Conservation (phyloP, 2,888 invertebrate genomes). For the Leptodirus hochenwartii region DNA sequence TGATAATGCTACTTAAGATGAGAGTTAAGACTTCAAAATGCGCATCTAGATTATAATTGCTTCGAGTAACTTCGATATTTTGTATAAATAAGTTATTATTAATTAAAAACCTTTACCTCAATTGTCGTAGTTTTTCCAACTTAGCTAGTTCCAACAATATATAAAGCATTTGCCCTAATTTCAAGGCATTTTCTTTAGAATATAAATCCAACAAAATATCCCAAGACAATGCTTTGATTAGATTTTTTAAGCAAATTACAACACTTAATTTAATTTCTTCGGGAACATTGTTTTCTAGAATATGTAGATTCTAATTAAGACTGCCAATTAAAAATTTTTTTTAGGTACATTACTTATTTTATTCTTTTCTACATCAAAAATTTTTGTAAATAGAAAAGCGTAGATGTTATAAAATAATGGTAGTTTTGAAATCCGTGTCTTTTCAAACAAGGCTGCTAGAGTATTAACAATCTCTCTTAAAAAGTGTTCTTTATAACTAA, state of each 20-base stretch:
- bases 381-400: slow-evolving; percentile 2
- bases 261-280: slow-evolving; percentile 46
- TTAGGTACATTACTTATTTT: neutral
- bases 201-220: slow-evolving; percentile 37
- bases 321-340: slow-evolving; percentile 2
- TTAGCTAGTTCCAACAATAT: slow-evolving; percentile 45
- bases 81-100: slow-evolving; percentile 1
- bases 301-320: neutral
- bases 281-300: slow-evolving; percentile 33
- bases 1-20: neutral
- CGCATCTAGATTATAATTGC: too few species aligned
- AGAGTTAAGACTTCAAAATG: too few species aligned
- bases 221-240: slow-evolving; percentile 31
- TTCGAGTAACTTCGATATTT: too few species aligned
- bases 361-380: slow-evolving; percentile 3
- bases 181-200: slow-evolving; percentile 33
- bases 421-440: too few species aligned
- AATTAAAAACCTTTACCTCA: slow-evolving; percentile 33
- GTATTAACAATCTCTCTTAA: too few species aligned
- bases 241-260: slow-evolving; percentile 31
- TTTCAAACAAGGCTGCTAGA: too few species aligned
- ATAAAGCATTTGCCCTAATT: slow-evolving; percentile 46
- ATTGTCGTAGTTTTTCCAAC: slow-evolving; percentile 39
- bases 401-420: slow-evolving; percentile 4
- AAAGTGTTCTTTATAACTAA: too few species aligned